A percentile compares a stretch with the other conserved stretches of the same genome.
Evolutionary conservation across 2,797 vertebrate genomes (phyloP).

Genomic region (Delichon dasypus): DNA sequence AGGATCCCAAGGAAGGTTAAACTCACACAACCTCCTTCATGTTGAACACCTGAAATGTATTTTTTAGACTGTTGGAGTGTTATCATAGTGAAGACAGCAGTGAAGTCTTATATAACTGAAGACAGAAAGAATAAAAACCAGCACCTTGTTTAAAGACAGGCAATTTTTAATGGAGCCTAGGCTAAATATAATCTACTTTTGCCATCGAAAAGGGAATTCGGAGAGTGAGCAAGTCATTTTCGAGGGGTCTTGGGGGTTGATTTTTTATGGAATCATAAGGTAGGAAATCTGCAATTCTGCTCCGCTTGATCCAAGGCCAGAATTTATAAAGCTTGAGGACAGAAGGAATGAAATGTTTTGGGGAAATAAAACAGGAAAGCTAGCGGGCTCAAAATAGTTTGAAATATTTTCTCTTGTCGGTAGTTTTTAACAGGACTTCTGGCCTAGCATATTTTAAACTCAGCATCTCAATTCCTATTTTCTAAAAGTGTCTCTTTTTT

Average conservation of each 20-base stretch:
- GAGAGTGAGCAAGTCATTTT: neutral
- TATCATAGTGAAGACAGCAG: conserved; percentile 75
- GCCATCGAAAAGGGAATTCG: neutral
- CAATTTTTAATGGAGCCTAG: conserved; percentile 48
- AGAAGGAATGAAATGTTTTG: neutral
- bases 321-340: neutral
- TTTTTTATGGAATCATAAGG: neutral
- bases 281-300: conserved; percentile 1
- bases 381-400: neutral
- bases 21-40: conserved; percentile 82
- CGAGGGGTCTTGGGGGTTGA: neutral
- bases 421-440: neutral
- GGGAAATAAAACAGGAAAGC: neutral
- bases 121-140: conserved; percentile 65
- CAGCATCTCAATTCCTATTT: neutral
- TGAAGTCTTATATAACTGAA: conserved; percentile 79
- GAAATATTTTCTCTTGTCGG: neutral
- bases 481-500: neutral
- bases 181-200: conserved; percentile 51
- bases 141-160: conserved; percentile 58
- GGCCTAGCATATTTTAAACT: neutral
- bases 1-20: conserved; percentile 83
- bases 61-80: conserved; percentile 71
- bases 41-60: conserved; percentile 81
- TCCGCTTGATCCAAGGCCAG: neutral